A percentile compares a stretch with the other conserved stretches of the same genome.
phyloP scores from a whole-genome alignment of 2,797 vertebrate genomes.

The Leucoraja ocellata region DNA sequence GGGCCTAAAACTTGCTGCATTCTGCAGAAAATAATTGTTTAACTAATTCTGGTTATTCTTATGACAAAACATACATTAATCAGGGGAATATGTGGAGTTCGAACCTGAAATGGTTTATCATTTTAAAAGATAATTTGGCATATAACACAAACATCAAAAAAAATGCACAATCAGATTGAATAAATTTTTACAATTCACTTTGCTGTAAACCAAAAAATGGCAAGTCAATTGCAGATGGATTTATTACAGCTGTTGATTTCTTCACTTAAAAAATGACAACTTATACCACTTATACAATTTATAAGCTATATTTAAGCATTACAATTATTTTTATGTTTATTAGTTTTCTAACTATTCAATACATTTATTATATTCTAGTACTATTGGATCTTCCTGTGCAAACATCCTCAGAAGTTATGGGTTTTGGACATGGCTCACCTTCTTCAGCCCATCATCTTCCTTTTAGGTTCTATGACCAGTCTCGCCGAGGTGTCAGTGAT shows the following conservation, averaged over 20 bases:
- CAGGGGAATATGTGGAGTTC: not conserved
- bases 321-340: too few species aligned
- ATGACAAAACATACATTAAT: not conserved
- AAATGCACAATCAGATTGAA: not conserved
- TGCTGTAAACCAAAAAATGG: not conserved
- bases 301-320: too few species aligned
- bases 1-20: not conserved
- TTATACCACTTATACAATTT: not conserved
- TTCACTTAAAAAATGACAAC: not conserved
- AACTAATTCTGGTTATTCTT: not conserved
- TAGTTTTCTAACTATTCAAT: slow-evolving; percentile 44
- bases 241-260: not conserved
- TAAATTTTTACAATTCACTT: not conserved
- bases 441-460: slow-evolving; percentile 71
- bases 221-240: not conserved
- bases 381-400: slow-evolving; percentile 77
- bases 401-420: slow-evolving; percentile 73
- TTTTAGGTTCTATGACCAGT: slow-evolving; percentile 91
- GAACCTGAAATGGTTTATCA: not conserved
- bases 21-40: not conserved
- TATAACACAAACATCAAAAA: not conserved
- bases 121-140: not conserved
- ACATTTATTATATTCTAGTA: slow-evolving; percentile 60
- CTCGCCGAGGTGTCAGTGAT: slow-evolving; percentile 78
- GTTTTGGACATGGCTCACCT: slow-evolving; percentile 72